Evolutionary conservation across 2,888 invertebrate species (phyloP).

Genomic region (Cactoblastis cactorum): DNA sequence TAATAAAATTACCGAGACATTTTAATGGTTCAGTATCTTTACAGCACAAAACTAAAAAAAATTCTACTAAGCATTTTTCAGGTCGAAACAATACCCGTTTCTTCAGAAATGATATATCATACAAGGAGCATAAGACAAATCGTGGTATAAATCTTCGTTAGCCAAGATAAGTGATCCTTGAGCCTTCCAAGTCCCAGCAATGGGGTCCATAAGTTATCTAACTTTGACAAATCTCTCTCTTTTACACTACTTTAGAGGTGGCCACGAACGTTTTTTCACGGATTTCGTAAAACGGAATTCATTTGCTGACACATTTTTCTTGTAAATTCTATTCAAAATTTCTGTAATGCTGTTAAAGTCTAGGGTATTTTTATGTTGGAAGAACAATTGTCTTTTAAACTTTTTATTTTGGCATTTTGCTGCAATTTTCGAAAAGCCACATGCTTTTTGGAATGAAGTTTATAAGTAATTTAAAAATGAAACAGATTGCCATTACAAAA

Average conservation of each 20-base stretch:
- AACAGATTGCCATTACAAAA: too few species aligned
- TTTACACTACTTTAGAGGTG: constrained; percentile 13
- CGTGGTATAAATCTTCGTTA: constrained; percentile 52
- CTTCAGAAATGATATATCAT: constrained; percentile 11
- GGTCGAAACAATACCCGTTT: neutral
- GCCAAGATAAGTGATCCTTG: constrained; percentile 50
- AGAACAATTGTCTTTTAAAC: too few species aligned
- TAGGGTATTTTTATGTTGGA: too few species aligned
- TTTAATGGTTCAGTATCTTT: too few species aligned
- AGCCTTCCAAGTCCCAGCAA: constrained; percentile 34
- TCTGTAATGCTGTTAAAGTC: too few species aligned
- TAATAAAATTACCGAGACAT: too few species aligned
- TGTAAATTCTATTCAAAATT: neutral
- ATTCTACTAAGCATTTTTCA: neutral
- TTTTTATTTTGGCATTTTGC: too few species aligned
- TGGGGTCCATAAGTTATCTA: constrained; percentile 49
- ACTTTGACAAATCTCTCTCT: constrained; percentile 15
- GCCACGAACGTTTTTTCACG: constrained; percentile 1
- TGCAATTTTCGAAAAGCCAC: too few species aligned
- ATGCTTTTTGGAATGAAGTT: too few species aligned
- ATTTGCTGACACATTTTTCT: neutral
- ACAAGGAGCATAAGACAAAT: constrained; percentile 34
- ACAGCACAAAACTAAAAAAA: neutral
- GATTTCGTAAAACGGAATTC: constrained; percentile 6
- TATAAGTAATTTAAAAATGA: too few species aligned